Evolutionary conservation across 2,113 vertebrate species (phyloP).

Genomic region (Amblyornis subalaris): DNA sequence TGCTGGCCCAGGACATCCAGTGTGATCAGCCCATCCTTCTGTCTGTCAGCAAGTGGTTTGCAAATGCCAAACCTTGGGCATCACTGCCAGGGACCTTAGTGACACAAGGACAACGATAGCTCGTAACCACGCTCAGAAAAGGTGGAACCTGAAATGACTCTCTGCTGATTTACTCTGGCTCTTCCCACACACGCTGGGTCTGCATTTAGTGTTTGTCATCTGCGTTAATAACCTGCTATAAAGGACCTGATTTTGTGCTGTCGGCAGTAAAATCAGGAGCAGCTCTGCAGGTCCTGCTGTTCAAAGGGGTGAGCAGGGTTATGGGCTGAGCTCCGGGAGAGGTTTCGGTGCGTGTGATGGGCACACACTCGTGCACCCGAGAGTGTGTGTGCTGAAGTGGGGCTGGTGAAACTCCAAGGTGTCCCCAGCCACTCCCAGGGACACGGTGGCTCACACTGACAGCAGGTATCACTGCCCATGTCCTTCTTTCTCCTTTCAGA

Average conservation of each 20-base stretch:
- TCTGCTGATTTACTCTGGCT: background rate
- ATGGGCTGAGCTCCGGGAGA: background rate
- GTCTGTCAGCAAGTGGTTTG: background rate
- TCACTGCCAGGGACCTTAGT: background rate
- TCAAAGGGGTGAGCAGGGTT: background rate
- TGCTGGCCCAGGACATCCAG: background rate
- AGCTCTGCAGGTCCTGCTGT: background rate
- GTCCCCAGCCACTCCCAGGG: background rate
- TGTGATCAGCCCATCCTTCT: accelerated
- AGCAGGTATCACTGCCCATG: no score
- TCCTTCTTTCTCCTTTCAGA: conserved; percentile 28
- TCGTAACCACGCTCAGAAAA: accelerated
- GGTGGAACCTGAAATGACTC: background rate
- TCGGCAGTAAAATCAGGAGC: background rate
- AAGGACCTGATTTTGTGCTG: background rate
- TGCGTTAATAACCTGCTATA: accelerated
- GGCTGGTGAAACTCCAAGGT: background rate
- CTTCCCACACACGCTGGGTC: background rate
- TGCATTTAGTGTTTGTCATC: background rate
- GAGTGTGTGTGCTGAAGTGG: background rate
- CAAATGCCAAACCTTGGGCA: background rate
- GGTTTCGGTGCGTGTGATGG: accelerated
- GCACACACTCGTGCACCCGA: accelerated
- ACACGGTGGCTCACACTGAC: accelerated
- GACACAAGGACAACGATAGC: accelerated